A percentile compares a stretch with the other conserved stretches of the same genome.
These are phyloP conservation scores for Sanderia malayensis DNA, from an alignment of 30 jellyfish, hydroid and myxozoan species.

Conservation along the genomic window DNA sequence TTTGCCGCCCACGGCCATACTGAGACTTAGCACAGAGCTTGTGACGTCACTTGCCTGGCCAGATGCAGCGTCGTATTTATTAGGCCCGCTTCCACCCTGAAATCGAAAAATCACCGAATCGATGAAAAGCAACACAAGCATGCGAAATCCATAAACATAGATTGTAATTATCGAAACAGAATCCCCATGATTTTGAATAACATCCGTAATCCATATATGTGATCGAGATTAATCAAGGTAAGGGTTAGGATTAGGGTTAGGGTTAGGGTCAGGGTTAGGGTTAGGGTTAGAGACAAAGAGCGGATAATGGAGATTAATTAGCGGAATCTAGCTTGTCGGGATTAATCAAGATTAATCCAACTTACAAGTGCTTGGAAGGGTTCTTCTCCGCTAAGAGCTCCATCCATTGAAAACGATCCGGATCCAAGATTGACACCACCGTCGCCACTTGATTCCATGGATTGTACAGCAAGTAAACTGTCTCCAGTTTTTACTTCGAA, in stretches of 20 bases:
- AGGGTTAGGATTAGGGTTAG: too few relatives aligned
- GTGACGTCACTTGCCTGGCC: slow-evolving; percentile 24
- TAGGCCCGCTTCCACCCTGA: slow-evolving; percentile 55
- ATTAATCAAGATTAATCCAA: not conserved
- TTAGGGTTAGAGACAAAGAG: too few relatives aligned
- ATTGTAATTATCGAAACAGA: too few relatives aligned
- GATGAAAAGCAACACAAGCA: not conserved
- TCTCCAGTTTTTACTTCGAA: slow-evolving; percentile 25
- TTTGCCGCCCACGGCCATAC: slow-evolving; percentile 26
- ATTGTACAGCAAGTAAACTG: slow-evolving; percentile 15
- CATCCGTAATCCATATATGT: too few relatives aligned
- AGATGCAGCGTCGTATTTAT: slow-evolving; percentile 29
- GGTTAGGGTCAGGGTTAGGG: too few relatives aligned
- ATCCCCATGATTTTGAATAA: too few relatives aligned
- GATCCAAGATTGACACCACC: slow-evolving; percentile 35
- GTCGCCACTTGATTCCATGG: slow-evolving; percentile 50
- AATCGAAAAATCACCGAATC: not conserved
- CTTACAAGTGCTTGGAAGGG: slow-evolving; percentile 62
- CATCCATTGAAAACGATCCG: slow-evolving; percentile 42
- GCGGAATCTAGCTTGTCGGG: too few relatives aligned
- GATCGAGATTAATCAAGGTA: too few relatives aligned
- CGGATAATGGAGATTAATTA: too few relatives aligned
- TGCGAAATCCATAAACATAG: too few relatives aligned
- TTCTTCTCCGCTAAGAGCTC: slow-evolving; percentile 18
- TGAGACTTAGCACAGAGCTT: slow-evolving; percentile 35